A percentile compares a stretch with the other conserved stretches of the same genome.
phyloP scores from a whole-genome alignment of 2,797 vertebrate species.

The Anableps anableps region DNA sequence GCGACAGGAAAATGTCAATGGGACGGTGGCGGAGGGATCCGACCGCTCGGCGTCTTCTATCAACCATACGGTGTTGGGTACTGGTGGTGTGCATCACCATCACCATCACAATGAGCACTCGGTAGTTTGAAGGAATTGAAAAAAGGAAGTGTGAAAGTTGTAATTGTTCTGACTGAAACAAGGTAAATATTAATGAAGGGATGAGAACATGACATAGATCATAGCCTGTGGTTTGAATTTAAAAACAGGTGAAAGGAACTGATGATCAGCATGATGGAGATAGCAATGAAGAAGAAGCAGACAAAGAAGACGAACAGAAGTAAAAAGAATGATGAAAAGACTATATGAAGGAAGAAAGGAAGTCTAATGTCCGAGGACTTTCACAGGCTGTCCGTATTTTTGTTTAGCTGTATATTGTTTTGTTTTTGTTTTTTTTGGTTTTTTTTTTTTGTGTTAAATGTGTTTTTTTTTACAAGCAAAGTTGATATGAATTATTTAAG shows the following conservation, averaged over 20 bases:
- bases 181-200: slow-evolving; percentile 28
- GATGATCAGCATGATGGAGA: slow-evolving; percentile 9
- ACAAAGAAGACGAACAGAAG: background rate
- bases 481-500: slow-evolving; percentile 79
- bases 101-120: slow-evolving; percentile 96
- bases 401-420: slow-evolving; percentile 55
- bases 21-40: slow-evolving; percentile 88
- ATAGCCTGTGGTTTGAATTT: slow-evolving; percentile 9
- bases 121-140: slow-evolving; percentile 84
- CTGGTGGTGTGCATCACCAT: slow-evolving; percentile 78
- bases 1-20: slow-evolving; percentile 89
- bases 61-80: slow-evolving; percentile 93
- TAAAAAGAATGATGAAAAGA: slow-evolving; percentile 43
- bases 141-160: slow-evolving; percentile 2
- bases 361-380: slow-evolving; percentile 60
- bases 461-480: slow-evolving; percentile 53
- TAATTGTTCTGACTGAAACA: slow-evolving; percentile 27
- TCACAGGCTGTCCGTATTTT: slow-evolving; percentile 65
- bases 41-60: slow-evolving; percentile 95
- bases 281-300: slow-evolving; percentile 10
- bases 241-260: slow-evolving; percentile 7
- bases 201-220: slow-evolving; percentile 16
- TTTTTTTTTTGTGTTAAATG: slow-evolving; percentile 49
- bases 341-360: slow-evolving; percentile 37
- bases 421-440: no score